Percentiles rank a stretch among this genome's conserved stretches.
phyloP scores from a whole-genome alignment of 2,797 vertebrate species.

The Falco columbarius region DNA sequence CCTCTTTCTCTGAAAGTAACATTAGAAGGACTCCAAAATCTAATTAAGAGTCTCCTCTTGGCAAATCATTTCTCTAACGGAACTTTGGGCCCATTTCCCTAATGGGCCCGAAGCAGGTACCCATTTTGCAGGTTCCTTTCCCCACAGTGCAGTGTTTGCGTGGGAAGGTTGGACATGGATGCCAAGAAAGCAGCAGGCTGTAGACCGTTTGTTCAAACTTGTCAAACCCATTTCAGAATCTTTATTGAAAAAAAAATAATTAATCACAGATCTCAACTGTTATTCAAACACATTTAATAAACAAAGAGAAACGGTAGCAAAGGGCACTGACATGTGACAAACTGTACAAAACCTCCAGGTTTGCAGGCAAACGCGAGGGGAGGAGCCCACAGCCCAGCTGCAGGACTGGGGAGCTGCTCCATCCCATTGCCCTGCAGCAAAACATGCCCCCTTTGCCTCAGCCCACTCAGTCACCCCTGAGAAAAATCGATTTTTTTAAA shows the following conservation, averaged over 20 bases:
- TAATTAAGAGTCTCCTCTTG: not conserved
- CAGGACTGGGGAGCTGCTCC: not conserved
- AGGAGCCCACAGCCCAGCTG: conserved; percentile 35
- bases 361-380: conserved; percentile 13
- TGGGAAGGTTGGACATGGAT: not conserved
- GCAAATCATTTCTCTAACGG: not conserved
- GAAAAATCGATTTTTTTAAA: conserved; percentile 45
- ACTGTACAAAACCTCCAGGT: conserved; percentile 60
- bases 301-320: conserved; percentile 73
- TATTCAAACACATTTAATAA: conserved; percentile 76
- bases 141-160: not conserved
- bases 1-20: not conserved
- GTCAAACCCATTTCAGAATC: conserved; percentile 42
- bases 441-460: conserved; percentile 23
- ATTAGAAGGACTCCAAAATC: not conserved
- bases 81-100: not conserved
- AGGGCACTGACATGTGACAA: conserved; percentile 68
- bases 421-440: not conserved
- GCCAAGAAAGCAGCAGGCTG: not conserved
- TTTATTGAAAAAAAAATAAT: conserved; percentile 59
- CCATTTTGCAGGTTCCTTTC: not conserved
- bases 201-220: not conserved
- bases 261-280: conserved; percentile 66
- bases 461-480: conserved; percentile 67
- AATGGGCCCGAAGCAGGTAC: not conserved